A percentile compares a stretch with the other conserved stretches of the same genome.
These are phyloP conservation scores for Peromyscus leucopus DNA, from an alignment of 2,113 vertebrate species.

Conservation along the genomic window DNA sequence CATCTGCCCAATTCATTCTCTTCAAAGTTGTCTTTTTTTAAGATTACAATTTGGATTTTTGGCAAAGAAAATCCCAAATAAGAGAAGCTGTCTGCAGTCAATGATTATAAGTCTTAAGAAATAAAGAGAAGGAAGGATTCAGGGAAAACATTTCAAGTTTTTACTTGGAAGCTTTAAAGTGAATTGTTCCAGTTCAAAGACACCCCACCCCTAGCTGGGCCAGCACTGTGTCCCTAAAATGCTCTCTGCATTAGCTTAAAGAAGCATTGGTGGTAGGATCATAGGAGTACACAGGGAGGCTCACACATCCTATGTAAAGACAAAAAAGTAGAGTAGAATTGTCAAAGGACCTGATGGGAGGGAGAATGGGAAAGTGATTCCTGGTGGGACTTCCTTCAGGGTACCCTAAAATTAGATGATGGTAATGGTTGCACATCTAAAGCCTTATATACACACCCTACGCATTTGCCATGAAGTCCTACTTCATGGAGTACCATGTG, in stretches of 20 bases:
- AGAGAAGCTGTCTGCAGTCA: slow-evolving; percentile 30
- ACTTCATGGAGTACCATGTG: background rate
- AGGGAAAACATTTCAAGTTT: background rate
- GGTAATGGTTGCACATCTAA: background rate
- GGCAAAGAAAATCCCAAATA: slow-evolving; percentile 22
- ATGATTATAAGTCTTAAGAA: slow-evolving; percentile 13
- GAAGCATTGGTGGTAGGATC: background rate
- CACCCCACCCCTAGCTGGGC: background rate
- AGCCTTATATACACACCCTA: background rate
- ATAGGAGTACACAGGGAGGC: background rate
- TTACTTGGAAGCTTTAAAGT: slow-evolving; percentile 49
- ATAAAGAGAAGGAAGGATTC: slow-evolving; percentile 32
- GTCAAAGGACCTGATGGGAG: background rate
- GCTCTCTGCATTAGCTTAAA: background rate
- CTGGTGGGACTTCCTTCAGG: background rate
- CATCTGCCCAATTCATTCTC: background rate
- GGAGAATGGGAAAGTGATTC: background rate
- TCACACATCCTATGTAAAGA: background rate
- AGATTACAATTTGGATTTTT: slow-evolving; percentile 35
- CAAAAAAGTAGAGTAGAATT: background rate
- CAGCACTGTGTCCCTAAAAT: background rate
- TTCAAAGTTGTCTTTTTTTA: slow-evolving; percentile 26
- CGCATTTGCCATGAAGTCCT: background rate
- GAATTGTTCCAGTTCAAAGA: slow-evolving; percentile 24
- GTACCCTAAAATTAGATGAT: background rate